These are phyloP conservation scores for Mus spretus DNA, from an alignment of 2,797 vertebrate species.

Conservation along the genomic window DNA sequence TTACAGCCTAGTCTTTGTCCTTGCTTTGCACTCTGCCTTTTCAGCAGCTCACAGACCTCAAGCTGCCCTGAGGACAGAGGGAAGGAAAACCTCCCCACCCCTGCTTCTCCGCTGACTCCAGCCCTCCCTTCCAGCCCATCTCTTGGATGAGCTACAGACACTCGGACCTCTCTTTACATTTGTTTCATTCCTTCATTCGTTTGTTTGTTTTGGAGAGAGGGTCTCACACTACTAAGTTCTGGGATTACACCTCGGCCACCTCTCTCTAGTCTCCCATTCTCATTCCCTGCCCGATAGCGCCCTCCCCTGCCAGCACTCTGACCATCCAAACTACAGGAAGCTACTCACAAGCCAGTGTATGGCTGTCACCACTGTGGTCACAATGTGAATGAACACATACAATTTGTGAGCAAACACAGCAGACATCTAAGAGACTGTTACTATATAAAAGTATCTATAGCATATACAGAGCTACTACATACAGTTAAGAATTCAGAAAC, in stretches of 20 bases:
- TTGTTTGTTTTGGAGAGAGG: neutral
- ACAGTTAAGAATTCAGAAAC: conserved; percentile 50
- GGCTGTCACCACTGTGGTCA: neutral
- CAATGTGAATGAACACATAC: conserved; percentile 57
- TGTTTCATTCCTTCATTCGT: neutral
- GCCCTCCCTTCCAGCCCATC: neutral
- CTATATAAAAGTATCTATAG: conserved; percentile 25
- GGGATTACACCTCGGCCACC: neutral
- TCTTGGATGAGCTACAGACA: neutral
- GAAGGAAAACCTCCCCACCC: neutral
- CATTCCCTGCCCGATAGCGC: neutral
- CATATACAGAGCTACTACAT: conserved; percentile 60
- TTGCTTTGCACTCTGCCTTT: neutral
- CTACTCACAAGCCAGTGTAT: neutral
- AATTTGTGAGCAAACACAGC: neutral
- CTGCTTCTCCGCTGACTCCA: neutral
- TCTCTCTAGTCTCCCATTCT: neutral
- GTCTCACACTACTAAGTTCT: neutral
- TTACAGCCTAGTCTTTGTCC: neutral
- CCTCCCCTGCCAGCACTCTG: neutral
- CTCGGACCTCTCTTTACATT: neutral
- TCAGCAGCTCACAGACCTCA: neutral
- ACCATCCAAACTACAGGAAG: neutral
- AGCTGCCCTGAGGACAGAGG: neutral
- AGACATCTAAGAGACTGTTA: conserved; percentile 37